Evolutionary conservation across 2,888 invertebrate species (phyloP), one percentile per base, ranked within the genome.

Genomic region (Lepidonotus clava): DNA sequence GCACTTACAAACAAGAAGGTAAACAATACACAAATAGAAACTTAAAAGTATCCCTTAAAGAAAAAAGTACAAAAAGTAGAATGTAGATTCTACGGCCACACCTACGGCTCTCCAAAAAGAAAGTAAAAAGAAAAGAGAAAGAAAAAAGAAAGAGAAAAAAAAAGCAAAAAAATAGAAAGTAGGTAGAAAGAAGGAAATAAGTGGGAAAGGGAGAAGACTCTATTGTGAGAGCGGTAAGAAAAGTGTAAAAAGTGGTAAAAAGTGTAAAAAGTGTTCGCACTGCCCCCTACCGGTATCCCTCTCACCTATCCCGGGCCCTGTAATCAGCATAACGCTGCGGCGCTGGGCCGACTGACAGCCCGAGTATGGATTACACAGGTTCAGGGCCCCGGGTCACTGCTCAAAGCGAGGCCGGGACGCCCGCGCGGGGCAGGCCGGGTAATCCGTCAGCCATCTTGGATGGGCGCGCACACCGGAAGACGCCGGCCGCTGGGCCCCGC

Each of bases 371-470:
- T 61, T 61, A 61, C 61, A 61, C 61, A 61, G 61, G 61, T 61
- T 61, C 61, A 28, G 61, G 61, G 61, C 61, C 61, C 24, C 61
- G 61, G 61, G 61, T 61, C 61, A 61, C 61, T 18, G 24, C 28
- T 61, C 61, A 61, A 61, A 61, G 61, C 53, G 2, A n/a, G 28
- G 61, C 28, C n/a, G n/a, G n/a, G n/a, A n/a, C n/a, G n/a, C 61
- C 61, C 28, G 28, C 28, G n/a, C 28, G 24, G n/a, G 61, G 71
- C 34, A 71, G 14, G 34, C 34, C 38, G 71, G 71, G 71, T 71
- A 71, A 71, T 71, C 71, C 38, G 36, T 34, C 36, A 18, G 71
- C 71, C 71, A 71, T 71, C 71, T 71, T 71, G 34, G 71, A 71
- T 71, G 34, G n/a, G 28, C 28, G 28, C 28, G n/a, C 28, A 18